Evolutionary conservation across 1,140 invertebrate species (phyloP), one percentile per base, ranked within the genome.

Genomic region (Bursaphelenchus mucronatus): DNA sequence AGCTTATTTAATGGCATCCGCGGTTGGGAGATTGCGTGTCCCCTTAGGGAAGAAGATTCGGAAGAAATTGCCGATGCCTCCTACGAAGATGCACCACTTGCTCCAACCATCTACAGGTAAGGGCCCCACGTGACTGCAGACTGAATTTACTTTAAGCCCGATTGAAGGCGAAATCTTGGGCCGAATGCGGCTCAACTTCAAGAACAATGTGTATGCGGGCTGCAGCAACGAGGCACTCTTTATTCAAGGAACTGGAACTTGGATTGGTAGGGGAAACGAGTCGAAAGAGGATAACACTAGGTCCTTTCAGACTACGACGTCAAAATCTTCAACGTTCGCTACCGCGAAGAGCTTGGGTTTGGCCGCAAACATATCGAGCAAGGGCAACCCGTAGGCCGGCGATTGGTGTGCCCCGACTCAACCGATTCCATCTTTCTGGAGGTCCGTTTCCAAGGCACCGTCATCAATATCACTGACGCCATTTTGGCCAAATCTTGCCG

Each of bases 151-250:
- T 30, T 69, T 64, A 41, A 73, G 69, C 17, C 73, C 73, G 15
- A 75, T 75, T 45, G 73, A 75, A 54, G 73, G 74, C 5, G 61
- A 75, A 40, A 44, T 80, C 6, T 19, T 77, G 44, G 75, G 75
- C 11, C 69, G 78, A 39, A 63, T 76, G 51, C 66, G 78, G n/a
- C 30, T 80, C 6, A 57, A 64, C 40, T 64, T 53, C 44, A 62
- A 63, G 21, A 47, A 40, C 44, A 71, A 76, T n/a, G 61, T 50
- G 9, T 80, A 81, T 54, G 55, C 47, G 15, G 78, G 78, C 17
- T 80, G 78, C 50, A 62, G 70, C n/a, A 80, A 80, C 53, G 78
- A 80, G 41, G 78, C 66, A 17, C 49, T 80, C 15, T 80, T 80
- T 47, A 78, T 80, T 55, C 67, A 74, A 15, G 78, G 78, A 40